Base-by-base conservation (phyloP, 2,888 invertebrate genomes). In the Drosophila setosimentum region DNA sequence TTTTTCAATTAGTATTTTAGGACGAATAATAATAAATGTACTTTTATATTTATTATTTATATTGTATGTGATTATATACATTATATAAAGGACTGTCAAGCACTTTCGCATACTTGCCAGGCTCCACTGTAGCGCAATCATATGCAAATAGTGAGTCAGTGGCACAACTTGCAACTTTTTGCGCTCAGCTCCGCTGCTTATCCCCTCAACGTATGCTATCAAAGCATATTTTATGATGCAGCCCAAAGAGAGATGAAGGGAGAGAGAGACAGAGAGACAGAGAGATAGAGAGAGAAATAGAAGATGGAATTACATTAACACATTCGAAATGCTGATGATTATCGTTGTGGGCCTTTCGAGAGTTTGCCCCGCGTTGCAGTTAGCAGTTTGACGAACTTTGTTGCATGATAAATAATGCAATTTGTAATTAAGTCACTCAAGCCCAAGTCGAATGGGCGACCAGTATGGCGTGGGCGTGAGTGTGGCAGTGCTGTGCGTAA, bases 341-440 rank as follows among this genome's bases (percentile, higher is more conserved):
- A 85, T 83, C 72, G 73, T 68, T 66, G 65, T 64, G 61, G 73
- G 64, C 69, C 68, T 67, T 27, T 40, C 10, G 48, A 58, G 42
- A 55, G 42, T 11, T 37, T 51, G 68, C 58, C 35, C 68, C 42
- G 45, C 48, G 33, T 35, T 27, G 11, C 24, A 18, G 27, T 33
- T 62, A 67, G 60, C 57, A 90, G 90, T 87, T 87, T 87, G 87
- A 87, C 90, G 90, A 88, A 89, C 89, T 83, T 86, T 86, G 87
- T 78, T 80, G 86, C 77, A 76, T 68, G 83, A 78, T 89, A 82
- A 89, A 89, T 89, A 89, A 89, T 89, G 90, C 82, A 89, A 86
- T 84, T 90, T 79, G 90, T 89, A 90, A 83, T 89, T 90, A 88
- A 88, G 87, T 89, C 89, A 84, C 89, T 87, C 87, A 86, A 68